Evolutionary conservation across 2,797 vertebrate species (phyloP).

Genomic region (Esox lucius): DNA sequence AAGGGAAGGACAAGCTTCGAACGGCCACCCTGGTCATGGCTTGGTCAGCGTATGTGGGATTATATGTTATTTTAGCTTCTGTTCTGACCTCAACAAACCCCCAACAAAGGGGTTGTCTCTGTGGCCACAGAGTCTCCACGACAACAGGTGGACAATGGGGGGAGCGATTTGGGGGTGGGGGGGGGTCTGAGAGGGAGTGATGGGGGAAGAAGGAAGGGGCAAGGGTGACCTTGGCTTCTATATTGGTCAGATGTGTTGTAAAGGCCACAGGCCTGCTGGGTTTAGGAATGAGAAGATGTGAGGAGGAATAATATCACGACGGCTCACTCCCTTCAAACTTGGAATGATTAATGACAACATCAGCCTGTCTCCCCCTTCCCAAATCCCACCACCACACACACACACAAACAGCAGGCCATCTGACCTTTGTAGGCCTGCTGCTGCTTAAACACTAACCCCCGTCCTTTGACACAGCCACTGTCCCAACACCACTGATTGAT

Average conservation of each 20-base stretch:
- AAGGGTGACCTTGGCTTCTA: slow-evolving; percentile 74
- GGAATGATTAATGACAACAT: slow-evolving; percentile 61
- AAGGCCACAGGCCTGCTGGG: slow-evolving; percentile 55
- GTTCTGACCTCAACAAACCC: slow-evolving; percentile 53
- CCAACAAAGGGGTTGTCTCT: slow-evolving; percentile 61
- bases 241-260: slow-evolving; percentile 68
- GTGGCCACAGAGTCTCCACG: slow-evolving; percentile 69
- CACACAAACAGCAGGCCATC: slow-evolving; percentile 18
- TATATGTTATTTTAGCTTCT: slow-evolving; percentile 67
- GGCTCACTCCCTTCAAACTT: slow-evolving; percentile 48
- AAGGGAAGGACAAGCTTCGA: neutral
- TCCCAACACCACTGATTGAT: slow-evolving; percentile 65
- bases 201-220: slow-evolving; percentile 34
- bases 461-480: slow-evolving; percentile 59
- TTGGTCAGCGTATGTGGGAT: slow-evolving; percentile 45
- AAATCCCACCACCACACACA: slow-evolving; percentile 1
- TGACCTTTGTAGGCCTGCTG: slow-evolving; percentile 54
- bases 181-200: slow-evolving; percentile 25
- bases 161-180: slow-evolving; percentile 60
- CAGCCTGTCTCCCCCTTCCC: neutral
- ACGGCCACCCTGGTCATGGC: slow-evolving; percentile 41
- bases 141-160: slow-evolving; percentile 78
- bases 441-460: slow-evolving; percentile 48
- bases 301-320: slow-evolving; percentile 40
- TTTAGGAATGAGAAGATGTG: slow-evolving; percentile 30